Evolutionary conservation across 2,113 vertebrate genomes (phyloP), one percentile per base, ranked within the genome.

Genomic region (Sapajus apella): DNA sequence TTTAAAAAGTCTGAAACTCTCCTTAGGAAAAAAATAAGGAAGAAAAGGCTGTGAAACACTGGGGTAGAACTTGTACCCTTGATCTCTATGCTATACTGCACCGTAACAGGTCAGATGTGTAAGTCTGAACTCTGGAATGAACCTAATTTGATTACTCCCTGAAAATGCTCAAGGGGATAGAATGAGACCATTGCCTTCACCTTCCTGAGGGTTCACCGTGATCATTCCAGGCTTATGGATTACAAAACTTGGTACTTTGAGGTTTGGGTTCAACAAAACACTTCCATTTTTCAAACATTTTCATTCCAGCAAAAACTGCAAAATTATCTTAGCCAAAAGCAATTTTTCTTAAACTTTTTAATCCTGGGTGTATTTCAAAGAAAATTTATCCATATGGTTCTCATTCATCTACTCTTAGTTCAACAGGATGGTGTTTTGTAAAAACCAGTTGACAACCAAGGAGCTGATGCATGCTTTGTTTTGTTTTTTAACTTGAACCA

Each of bases 371-470:
- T 90, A 95, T 97, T 97, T 98, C 96, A 97, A 96, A 98, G 96
- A 92, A 94, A 95, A 96, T 83, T 58, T 91, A 91, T 92, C 97
- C 97, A 98, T 97, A 97, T 97, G 95, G 96, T 97, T 98, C 96
- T 97, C 96, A 98, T 98, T 98, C 97, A 94, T 95, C 95, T 95
- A 75, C 96, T 97, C 95, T 97, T 96, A 97, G 96, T 97, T 97
- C 90, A 97, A 97, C 96, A 97, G 95, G 96, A 97, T 95, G 94
- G 82, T 92, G 97, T 95, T 97, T 95, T 94, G 87, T 89, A 95
- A 90, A 92, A 97, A 86, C 70, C 52, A 82, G 92, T 82, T 96
- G 96, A 97, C 96, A 96, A 96, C 91, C 76, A 94, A 95, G 37
- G 64, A 94, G 80, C 68, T 40, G 3, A 52, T 55, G 80, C 32